phyloP scores from a whole-genome alignment of 1,140 invertebrate genomes.

The Stegodyphus dumicola region DNA sequence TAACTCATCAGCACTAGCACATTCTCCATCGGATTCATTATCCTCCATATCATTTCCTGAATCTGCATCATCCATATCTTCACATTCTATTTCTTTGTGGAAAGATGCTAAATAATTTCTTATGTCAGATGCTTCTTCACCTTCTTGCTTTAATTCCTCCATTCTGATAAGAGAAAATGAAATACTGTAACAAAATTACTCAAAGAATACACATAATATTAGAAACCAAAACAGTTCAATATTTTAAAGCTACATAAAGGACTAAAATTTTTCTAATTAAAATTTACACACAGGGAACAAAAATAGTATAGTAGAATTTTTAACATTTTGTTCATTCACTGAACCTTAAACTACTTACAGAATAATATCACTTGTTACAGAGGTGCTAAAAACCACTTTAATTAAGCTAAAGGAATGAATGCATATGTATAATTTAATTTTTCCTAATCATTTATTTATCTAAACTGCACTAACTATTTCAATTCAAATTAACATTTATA shows the following conservation, averaged over 20 bases:
- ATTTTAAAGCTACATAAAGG: no score
- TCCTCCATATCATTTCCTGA: slow-evolving; percentile 16
- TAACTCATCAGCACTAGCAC: not conserved
- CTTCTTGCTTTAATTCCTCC: slow-evolving; percentile 24
- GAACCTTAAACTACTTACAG: no score
- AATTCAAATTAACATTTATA: no score
- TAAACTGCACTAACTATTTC: no score
- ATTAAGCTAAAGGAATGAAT: no score
- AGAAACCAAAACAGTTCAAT: not conserved
- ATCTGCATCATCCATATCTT: slow-evolving; percentile 46
- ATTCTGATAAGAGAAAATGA: slow-evolving; percentile 11
- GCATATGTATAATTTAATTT: no score
- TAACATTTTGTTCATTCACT: no score
- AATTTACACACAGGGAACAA: no score
- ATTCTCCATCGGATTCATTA: slow-evolving; percentile 22
- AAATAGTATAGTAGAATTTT: no score
- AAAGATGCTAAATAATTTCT: slow-evolving; percentile 86
- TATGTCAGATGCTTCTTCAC: slow-evolving; percentile 72
- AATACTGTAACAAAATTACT: not conserved
- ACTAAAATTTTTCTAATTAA: not conserved
- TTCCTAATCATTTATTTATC: no score
- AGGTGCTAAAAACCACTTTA: no score
- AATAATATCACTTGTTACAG: no score
- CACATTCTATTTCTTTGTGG: slow-evolving; percentile 80
- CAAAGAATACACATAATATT: not conserved